phyloP scores from a whole-genome alignment of 1,140 invertebrate species.

The Solenopsis fugax region DNA sequence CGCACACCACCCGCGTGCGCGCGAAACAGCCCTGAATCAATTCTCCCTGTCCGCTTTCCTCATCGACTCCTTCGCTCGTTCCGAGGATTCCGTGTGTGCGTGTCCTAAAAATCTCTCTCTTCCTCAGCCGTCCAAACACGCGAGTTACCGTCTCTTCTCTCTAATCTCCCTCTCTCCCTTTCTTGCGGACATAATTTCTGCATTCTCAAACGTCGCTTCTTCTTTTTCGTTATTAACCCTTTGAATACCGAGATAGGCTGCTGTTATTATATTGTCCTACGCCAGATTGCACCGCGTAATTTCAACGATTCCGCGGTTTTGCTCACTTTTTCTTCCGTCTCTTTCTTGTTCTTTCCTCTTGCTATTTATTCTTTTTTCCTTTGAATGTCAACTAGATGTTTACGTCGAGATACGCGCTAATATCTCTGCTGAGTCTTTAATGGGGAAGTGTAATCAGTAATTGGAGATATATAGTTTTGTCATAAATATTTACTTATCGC shows the following conservation, averaged over 20 bases:
- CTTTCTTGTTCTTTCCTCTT: background rate
- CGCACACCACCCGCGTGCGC: conserved; percentile 27
- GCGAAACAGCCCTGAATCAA: conserved; percentile 24
- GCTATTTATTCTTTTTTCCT: background rate
- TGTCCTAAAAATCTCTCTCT: conserved; percentile 25
- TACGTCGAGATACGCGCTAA: background rate
- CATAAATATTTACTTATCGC: conserved; percentile 11
- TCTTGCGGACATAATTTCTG: conserved; percentile 47
- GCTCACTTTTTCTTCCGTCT: background rate
- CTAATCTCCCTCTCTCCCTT: background rate
- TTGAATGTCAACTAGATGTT: conserved; percentile 47
- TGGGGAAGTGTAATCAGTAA: background rate
- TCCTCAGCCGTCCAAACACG: conserved; percentile 35
- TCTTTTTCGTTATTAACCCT: conserved; percentile 61
- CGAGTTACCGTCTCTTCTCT: conserved; percentile 38
- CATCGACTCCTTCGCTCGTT: background rate
- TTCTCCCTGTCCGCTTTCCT: background rate
- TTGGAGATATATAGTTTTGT: background rate
- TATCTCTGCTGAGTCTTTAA: conserved; percentile 4
- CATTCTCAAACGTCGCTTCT: conserved; percentile 46
- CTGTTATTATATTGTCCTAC: conserved; percentile 42
- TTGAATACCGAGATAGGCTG: conserved; percentile 46
- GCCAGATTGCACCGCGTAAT: conserved; percentile 51
- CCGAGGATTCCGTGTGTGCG: background rate
- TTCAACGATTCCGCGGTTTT: conserved; percentile 30